Conservation (phyloP, 2,113 vertebrate genomes). For the Catharus fuscescens region DNA sequence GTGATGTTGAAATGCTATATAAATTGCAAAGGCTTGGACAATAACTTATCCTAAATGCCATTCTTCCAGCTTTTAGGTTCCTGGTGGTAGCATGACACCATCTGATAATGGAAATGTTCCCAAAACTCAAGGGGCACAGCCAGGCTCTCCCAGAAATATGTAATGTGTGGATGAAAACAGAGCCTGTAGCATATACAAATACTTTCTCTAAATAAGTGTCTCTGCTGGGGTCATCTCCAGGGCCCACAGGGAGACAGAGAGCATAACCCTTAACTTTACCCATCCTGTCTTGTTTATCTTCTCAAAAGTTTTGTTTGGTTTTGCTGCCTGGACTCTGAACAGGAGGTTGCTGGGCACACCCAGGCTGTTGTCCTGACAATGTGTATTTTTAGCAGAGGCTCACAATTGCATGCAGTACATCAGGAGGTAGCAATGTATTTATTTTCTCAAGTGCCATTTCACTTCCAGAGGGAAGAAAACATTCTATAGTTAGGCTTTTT, state of each 20-base stretch:
- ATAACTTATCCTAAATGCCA: background rate
- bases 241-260: rapidly evolving
- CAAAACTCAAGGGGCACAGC: background rate
- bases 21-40: background rate
- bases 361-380: background rate
- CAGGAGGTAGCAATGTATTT: background rate
- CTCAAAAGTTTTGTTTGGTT: background rate
- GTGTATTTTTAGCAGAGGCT: constrained; percentile 40
- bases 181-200: rapidly evolving
- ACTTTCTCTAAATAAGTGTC: background rate
- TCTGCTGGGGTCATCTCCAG: background rate
- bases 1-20: background rate
- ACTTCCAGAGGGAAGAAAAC: background rate
- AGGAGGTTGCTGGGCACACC: constrained; percentile 22
- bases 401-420: background rate
- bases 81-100: background rate
- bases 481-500: background rate
- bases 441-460: constrained; percentile 8
- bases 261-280: background rate
- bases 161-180: background rate
- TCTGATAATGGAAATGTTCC: background rate
- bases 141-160: background rate
- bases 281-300: background rate
- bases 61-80: background rate
- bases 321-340: background rate